A percentile compares a stretch with the other conserved stretches of the same genome.
phyloP scores from a whole-genome alignment of 2,113 vertebrate genomes.

The Lagopus leucura region DNA sequence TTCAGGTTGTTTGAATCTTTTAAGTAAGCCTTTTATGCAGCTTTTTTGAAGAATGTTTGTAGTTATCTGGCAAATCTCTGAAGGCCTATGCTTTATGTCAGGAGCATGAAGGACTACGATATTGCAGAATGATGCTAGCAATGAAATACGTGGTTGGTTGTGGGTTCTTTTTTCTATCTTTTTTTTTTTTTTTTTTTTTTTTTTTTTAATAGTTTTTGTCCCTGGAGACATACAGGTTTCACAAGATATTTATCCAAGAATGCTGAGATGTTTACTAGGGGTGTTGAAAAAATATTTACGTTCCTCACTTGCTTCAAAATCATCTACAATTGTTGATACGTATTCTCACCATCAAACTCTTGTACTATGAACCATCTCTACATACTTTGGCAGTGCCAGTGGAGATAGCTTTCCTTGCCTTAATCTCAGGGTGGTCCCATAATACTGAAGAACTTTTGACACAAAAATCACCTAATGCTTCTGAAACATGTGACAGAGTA shows the following conservation, averaged over 20 bases:
- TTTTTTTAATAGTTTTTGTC: neutral
- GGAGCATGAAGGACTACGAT: neutral
- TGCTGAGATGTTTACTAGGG: neutral
- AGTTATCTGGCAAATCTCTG: neutral
- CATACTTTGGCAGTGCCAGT: neutral
- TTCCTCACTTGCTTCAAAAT: neutral
- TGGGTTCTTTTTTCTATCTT: too few relatives aligned
- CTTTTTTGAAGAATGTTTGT: neutral
- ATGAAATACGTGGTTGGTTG: neutral
- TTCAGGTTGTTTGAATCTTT: neutral
- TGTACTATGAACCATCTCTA: neutral
- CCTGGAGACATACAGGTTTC: neutral
- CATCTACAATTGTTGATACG: fast-evolving
- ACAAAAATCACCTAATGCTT: neutral
- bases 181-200: too few relatives aligned
- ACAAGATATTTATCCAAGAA: neutral
- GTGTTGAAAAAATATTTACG: neutral
- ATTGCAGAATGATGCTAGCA: neutral
- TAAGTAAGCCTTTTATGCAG: neutral
- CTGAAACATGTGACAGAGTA: neutral
- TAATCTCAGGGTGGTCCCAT: neutral
- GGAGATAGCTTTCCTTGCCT: neutral
- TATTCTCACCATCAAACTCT: neutral
- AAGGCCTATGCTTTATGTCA: neutral
- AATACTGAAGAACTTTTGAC: neutral